Conservation (phyloP, 1,140 invertebrate genomes). For the Phocides pigmalion region DNA sequence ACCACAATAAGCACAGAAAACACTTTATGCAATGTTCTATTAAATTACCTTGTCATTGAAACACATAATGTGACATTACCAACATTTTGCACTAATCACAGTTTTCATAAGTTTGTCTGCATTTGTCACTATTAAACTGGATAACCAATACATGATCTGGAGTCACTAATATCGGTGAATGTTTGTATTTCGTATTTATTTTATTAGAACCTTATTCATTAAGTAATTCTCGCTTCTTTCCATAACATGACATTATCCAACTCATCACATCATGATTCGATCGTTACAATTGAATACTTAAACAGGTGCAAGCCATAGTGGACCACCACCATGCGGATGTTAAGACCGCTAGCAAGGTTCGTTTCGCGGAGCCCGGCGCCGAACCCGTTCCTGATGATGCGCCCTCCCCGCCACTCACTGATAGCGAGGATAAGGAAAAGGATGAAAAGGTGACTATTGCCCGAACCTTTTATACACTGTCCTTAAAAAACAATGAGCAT, state of each 20-base stretch:
- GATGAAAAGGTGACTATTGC: constrained; percentile 75
- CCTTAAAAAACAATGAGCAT: not conserved
- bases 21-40: not conserved
- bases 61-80: not conserved
- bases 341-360: constrained; percentile 92
- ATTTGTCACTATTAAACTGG: too few relatives aligned
- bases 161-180: too few relatives aligned
- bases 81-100: not conserved
- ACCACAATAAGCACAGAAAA: too few relatives aligned
- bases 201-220: not conserved
- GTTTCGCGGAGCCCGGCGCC: constrained; percentile 90
- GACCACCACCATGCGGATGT: constrained; percentile 93
- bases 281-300: not conserved
- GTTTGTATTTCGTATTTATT: too few relatives aligned
- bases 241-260: not conserved
- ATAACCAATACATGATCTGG: too few relatives aligned
- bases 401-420: constrained; percentile 75
- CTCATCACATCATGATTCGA: not conserved
- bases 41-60: not conserved
- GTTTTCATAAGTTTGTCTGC: not conserved
- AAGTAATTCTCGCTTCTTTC: not conserved
- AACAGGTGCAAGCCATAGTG: constrained; percentile 91
- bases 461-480: constrained; percentile 13
- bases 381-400: constrained; percentile 61
- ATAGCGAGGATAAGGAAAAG: constrained; percentile 72